Percentiles rank a stretch among this genome's conserved stretches.
Conservation (phyloP, 1,140 invertebrate genomes). For the Arion vulgaris region DNA sequence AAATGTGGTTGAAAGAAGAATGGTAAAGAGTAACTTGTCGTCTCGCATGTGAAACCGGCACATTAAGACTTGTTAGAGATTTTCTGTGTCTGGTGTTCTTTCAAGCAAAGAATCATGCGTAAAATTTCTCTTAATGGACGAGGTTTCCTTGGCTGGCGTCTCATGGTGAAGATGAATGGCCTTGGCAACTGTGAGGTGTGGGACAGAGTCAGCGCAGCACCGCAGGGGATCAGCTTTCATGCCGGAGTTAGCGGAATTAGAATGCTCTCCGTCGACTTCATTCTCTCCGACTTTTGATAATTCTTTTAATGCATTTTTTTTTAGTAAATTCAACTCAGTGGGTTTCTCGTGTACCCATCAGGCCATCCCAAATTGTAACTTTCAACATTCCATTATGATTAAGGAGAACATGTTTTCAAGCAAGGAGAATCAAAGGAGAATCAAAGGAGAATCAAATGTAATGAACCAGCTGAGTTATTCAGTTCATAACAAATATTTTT, state of each 20-base stretch:
- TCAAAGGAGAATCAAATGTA: not conserved
- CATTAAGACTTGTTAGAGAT: not conserved
- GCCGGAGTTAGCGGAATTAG: not conserved
- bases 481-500: not conserved
- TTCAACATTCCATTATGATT: not conserved
- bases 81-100: not conserved
- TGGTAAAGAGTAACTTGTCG: not conserved
- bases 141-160: not conserved
- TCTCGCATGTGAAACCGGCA: not conserved
- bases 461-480: not conserved
- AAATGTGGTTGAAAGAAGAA: not conserved
- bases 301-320: not conserved
- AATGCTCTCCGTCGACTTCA: not conserved
- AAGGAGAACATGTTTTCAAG: not conserved
- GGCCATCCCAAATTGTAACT: not conserved
- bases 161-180: not conserved
- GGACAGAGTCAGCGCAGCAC: not conserved
- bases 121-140: not conserved
- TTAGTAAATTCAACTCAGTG: not conserved
- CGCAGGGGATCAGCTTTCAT: not conserved
- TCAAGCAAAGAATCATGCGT: not conserved
- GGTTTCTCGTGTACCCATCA: not conserved
- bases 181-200: not conserved
- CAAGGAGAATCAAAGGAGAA: not conserved
- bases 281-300: not conserved